Evolutionary conservation across 2,113 vertebrate genomes (phyloP), one percentile per base, ranked within the genome.

Genomic region (Verasper variegatus): DNA sequence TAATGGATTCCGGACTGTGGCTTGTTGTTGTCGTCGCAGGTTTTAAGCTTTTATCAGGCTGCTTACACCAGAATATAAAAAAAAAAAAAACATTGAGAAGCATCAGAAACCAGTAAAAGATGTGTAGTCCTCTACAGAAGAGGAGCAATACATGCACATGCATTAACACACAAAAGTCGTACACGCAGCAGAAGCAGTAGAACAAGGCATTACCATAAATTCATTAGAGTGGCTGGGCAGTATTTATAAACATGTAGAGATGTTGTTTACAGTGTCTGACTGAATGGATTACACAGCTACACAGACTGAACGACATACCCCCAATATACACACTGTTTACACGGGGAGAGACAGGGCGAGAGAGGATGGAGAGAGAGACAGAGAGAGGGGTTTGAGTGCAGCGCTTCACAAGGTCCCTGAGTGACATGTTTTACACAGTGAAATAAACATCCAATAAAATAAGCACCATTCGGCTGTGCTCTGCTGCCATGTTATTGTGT

Each of bases 211-310:
- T 92, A 93, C 92, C 92, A 92, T 94, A 95, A 94, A 95, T 95
- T 94, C 94, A 95, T 95, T 95, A 94, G 90, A 89, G 92, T 86
- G 86, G 81, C 79, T 72, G 87, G 92, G 92, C 94, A 95, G 92
- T 89, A 88, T 94, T 95, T 94, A 94, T 94, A 94, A 95, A 95
- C 94, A 94, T 52, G 62, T 62, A 74, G 92, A 93, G 87, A 94
- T 94, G 93, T 92, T 95, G 93, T 94, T 94, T 95, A 94, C 91
- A 94, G 76, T 91, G 86, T 92, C 86, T 91, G 93, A 93, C 92
- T 92, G 94, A 91, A 94, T 94, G 92, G 93, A 94, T 94, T 94
- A 95, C 92, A 94, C 91, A 92, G 94, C 90, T 91, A 92, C 90
- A 92, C 93, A 92, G 89, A 89, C 93, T 87, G 86, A 89, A 86